Evolutionary conservation across 2,797 vertebrate species (phyloP).

Genomic region (Poecilia velifera): DNA sequence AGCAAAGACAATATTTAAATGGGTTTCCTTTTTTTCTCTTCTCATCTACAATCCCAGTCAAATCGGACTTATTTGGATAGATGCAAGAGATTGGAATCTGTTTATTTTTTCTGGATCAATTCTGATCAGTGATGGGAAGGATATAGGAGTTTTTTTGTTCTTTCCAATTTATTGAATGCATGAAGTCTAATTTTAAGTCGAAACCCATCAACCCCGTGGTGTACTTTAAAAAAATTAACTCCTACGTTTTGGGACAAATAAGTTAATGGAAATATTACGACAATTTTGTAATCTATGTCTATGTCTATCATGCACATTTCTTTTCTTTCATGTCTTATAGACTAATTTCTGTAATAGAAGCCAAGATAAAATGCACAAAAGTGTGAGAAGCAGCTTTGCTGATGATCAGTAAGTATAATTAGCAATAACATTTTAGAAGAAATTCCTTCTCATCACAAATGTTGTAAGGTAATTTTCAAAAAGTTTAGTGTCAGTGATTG

Average conservation of each 20-base stretch:
- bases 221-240: neutral
- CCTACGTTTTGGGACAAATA: neutral
- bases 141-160: neutral
- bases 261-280: neutral
- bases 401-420: neutral
- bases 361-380: neutral
- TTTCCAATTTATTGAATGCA: neutral
- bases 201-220: neutral
- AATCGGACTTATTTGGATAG: neutral
- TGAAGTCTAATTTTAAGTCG: neutral
- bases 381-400: neutral
- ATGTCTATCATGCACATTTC: neutral
- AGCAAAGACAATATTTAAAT: conserved; percentile 38
- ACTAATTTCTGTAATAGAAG: neutral
- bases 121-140: neutral
- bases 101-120: neutral
- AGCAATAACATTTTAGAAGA: neutral
- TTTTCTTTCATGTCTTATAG: neutral
- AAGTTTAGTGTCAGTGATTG: neutral
- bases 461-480: neutral
- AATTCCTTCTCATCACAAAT: neutral
- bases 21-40: conserved; percentile 25
- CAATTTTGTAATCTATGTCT: neutral
- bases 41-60: neutral
- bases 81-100: neutral